Percentiles rank a stretch among this genome's conserved stretches.
Evolutionary conservation across 2,888 invertebrate genomes (phyloP).

Genomic region (Netelia melanura): DNA sequence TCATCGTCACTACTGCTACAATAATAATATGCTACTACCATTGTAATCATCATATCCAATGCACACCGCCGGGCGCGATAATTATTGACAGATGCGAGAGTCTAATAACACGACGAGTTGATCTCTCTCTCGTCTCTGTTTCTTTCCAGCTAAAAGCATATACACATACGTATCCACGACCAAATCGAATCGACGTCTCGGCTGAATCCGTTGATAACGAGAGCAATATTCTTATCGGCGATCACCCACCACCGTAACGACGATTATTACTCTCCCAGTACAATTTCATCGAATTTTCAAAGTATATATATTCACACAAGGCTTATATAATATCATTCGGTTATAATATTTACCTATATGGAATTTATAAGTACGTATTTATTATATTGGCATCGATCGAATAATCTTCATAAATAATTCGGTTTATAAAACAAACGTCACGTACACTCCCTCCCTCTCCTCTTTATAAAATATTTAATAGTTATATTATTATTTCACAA

Average conservation of each 20-base stretch:
- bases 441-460: too few relatives aligned
- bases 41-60: background rate
- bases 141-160: background rate
- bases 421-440: too few relatives aligned
- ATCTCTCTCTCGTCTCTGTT: constrained; percentile 8
- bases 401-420: too few relatives aligned
- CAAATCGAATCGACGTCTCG: constrained; percentile 57
- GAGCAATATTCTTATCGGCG: constrained; percentile 33
- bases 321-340: too few relatives aligned
- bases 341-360: too few relatives aligned
- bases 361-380: too few relatives aligned
- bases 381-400: too few relatives aligned
- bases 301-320: background rate
- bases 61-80: constrained; percentile 42
- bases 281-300: constrained; percentile 38
- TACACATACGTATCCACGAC: constrained; percentile 19
- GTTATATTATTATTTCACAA: background rate
- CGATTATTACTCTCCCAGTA: constrained; percentile 27
- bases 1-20: constrained; percentile 3
- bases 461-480: background rate
- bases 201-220: constrained; percentile 51
- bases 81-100: constrained; percentile 65
- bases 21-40: constrained; percentile 5
- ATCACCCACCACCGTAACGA: constrained; percentile 35
- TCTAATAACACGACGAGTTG: constrained; percentile 45